These are phyloP conservation scores for Tetragnatha montana DNA, from an alignment of 2,888 invertebrate species.

Conservation along the genomic window DNA sequence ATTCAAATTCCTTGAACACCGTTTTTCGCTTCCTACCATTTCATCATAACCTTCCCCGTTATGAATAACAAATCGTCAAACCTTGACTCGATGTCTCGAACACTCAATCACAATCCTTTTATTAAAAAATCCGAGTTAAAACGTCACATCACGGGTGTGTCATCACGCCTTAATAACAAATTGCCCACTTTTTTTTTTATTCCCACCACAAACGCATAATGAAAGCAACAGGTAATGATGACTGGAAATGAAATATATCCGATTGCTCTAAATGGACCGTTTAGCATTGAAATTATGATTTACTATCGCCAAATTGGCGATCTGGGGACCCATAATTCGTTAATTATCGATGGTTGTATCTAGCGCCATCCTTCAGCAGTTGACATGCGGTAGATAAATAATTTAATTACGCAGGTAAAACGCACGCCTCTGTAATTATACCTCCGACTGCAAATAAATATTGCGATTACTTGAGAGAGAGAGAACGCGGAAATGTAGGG, in stretches of 20 bases:
- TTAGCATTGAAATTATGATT: constrained; percentile 50
- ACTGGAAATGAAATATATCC: constrained; percentile 60
- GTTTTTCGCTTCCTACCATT: background rate
- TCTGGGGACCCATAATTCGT: constrained; percentile 25
- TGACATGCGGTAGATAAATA: constrained; percentile 59
- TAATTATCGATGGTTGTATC: constrained; percentile 32
- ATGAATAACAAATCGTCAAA: constrained; percentile 17
- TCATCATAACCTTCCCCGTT: background rate
- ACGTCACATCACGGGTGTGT: constrained; percentile 23
- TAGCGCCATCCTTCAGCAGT: constrained; percentile 26
- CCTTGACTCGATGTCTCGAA: constrained; percentile 33
- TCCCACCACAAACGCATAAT: background rate
- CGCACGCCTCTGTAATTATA: constrained; percentile 57
- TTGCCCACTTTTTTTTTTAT: background rate
- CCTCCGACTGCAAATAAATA: constrained; percentile 15
- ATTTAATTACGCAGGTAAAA: constrained; percentile 61
- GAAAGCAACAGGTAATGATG: constrained; percentile 20
- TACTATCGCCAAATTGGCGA: constrained; percentile 47
- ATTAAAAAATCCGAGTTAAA: background rate
- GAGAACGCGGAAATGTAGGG: constrained; percentile 31
- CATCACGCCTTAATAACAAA: constrained; percentile 9
- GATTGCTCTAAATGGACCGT: constrained; percentile 21
- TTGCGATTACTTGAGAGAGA: background rate
- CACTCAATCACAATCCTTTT: constrained; percentile 17
- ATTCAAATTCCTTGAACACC: background rate